These are phyloP conservation scores for Theristicus caerulescens DNA, from an alignment of 2,113 vertebrate genomes.

Conservation along the genomic window DNA sequence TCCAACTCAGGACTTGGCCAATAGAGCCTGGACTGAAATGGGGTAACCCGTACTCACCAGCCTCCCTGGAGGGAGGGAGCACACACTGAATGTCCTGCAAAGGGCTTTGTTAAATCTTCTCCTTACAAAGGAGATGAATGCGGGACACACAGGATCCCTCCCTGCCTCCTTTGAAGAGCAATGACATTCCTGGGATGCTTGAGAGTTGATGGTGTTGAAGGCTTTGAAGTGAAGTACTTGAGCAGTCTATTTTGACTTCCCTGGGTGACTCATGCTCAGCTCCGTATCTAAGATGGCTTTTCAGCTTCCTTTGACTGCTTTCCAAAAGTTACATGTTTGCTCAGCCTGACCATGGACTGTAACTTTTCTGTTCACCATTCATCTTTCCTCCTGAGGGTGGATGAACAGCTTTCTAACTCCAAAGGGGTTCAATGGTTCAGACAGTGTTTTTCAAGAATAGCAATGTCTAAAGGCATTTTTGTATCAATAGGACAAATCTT, in stretches of 20 bases:
- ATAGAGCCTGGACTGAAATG: neutral
- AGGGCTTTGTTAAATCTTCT: neutral
- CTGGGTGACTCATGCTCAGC: conserved; percentile 32
- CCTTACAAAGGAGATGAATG: neutral
- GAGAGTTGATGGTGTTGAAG: neutral
- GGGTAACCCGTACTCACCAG: neutral
- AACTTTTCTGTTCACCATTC: neutral
- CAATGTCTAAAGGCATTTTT: neutral
- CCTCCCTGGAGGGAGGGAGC: neutral
- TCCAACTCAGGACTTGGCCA: neutral
- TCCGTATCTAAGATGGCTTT: conserved; percentile 36
- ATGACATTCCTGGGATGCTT: conserved; percentile 37
- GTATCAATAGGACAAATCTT: neutral
- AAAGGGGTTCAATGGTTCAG: neutral
- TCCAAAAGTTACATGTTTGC: conserved; percentile 19
- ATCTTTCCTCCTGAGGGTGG: neutral
- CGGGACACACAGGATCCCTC: neutral
- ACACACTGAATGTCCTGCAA: neutral
- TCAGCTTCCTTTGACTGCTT: conserved; percentile 33
- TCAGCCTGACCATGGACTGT: conserved; percentile 8
- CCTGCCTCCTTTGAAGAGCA: conserved; percentile 23
- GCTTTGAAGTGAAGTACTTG: conserved; percentile 67
- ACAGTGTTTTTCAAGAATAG: neutral
- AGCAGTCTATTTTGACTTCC: conserved; percentile 49
- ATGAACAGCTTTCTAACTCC: neutral